Evolutionary conservation across 2,888 invertebrate genomes (phyloP).

Genomic region (Trachelus stipa): DNA sequence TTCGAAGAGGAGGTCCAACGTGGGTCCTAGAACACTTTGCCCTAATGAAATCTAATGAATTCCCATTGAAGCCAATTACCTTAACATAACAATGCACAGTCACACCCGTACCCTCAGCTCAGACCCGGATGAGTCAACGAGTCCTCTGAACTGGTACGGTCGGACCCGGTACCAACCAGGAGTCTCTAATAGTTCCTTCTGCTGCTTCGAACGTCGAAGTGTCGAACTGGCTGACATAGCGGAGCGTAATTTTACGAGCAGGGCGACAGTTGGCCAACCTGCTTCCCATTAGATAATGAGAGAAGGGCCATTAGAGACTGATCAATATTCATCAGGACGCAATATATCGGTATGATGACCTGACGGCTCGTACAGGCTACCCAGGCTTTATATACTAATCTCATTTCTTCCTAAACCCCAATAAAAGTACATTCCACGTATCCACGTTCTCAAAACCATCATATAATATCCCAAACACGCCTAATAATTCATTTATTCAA

Average conservation of each 20-base stretch:
- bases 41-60: conserved; percentile 21
- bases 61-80: conserved; percentile 42
- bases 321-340: conserved; percentile 40
- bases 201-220: conserved; percentile 7
- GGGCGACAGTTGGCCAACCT: conserved; percentile 24
- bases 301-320: conserved; percentile 40
- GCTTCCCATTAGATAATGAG: conserved; percentile 44
- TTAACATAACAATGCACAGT: conserved; percentile 14
- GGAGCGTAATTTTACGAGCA: conserved; percentile 28
- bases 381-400: not conserved
- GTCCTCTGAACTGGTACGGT: conserved; percentile 28
- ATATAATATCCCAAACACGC: not conserved
- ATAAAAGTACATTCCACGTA: not conserved
- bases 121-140: conserved; percentile 40
- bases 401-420: not conserved
- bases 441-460: not conserved
- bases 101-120: conserved; percentile 10
- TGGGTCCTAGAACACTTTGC: not conserved
- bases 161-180: conserved; percentile 19
- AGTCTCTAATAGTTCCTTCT: conserved; percentile 25
- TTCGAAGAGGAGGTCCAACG: not conserved
- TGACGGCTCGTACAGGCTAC: not conserved
- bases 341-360: conserved; percentile 28
- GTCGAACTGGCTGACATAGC: conserved; percentile 25
- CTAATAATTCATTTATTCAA: not conserved